phyloP scores from a whole-genome alignment of 2,888 invertebrate species.

The Papilio gigon region DNA sequence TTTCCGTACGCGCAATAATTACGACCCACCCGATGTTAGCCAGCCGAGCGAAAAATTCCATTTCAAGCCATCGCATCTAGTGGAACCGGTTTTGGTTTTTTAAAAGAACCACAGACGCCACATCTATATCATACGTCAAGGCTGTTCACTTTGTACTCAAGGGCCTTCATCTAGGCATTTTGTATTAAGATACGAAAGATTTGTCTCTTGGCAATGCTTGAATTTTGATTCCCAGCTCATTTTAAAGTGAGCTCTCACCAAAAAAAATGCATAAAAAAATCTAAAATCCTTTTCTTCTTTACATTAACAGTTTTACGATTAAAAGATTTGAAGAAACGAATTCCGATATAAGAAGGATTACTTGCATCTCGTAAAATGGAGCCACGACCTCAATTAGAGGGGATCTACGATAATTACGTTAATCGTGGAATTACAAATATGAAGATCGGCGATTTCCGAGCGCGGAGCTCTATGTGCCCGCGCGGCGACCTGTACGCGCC shows the following conservation, averaged over 20 bases:
- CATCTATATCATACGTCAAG: conserved; percentile 37
- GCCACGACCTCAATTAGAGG: conserved; percentile 71
- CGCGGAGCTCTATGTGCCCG: conserved; percentile 50
- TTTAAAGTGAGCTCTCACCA: not conserved
- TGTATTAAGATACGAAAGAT: conserved; percentile 1
- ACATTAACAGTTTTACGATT: not conserved
- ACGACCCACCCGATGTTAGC: conserved; percentile 31
- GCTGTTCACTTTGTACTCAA: conserved; percentile 35
- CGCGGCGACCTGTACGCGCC: conserved; percentile 55
- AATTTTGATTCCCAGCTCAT: not conserved
- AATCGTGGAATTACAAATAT: conserved; percentile 69
- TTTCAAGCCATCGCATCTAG: conserved; percentile 63
- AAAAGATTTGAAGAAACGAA: not conserved
- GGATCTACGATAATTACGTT: conserved; percentile 64
- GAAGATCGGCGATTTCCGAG: conserved; percentile 69
- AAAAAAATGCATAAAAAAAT: not conserved
- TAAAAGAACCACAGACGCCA: conserved; percentile 50
- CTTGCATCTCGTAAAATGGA: conserved; percentile 51
- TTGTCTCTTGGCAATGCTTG: not conserved
- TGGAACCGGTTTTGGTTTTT: conserved; percentile 65
- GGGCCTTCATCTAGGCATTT: conserved; percentile 20
- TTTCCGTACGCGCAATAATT: conserved; percentile 36
- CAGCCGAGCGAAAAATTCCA: conserved; percentile 66
- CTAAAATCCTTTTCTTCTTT: not conserved
- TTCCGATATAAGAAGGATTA: not conserved